phyloP scores from a whole-genome alignment of 2,113 vertebrate genomes.

The Panthera leo region DNA sequence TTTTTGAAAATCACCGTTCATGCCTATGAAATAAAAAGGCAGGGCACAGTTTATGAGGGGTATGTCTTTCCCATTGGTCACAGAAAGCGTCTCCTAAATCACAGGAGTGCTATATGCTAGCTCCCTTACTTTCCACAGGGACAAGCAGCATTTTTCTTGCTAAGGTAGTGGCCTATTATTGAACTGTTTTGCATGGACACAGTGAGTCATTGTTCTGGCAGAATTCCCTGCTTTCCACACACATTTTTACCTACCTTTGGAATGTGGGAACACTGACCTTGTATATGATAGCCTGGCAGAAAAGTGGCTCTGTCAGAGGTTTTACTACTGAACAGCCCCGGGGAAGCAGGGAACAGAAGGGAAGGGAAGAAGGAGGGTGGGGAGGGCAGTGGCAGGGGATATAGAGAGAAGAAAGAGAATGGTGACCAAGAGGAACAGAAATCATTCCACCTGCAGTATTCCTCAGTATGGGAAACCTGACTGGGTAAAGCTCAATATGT shows the following conservation, averaged over 20 bases:
- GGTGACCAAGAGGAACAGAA: background rate
- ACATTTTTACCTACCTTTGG: slow-evolving; percentile 68
- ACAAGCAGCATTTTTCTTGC: background rate
- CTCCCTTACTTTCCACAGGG: background rate
- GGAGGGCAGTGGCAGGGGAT: background rate
- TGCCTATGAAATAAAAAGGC: background rate
- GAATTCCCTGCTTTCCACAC: slow-evolving; percentile 57
- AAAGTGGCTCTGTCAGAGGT: background rate
- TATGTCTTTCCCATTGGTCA: background rate
- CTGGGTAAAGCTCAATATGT: background rate
- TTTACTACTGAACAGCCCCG: background rate
- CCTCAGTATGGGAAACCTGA: background rate
- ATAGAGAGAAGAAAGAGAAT: background rate
- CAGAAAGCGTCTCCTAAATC: background rate
- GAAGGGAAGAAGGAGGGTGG: background rate
- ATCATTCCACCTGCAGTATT: background rate
- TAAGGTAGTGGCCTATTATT: slow-evolving; percentile 39
- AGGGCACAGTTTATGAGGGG: background rate
- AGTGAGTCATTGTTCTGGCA: slow-evolving; percentile 73
- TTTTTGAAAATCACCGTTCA: slow-evolving; percentile 24
- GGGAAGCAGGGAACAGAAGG: background rate
- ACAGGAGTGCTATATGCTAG: background rate
- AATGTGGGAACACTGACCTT: slow-evolving; percentile 66
- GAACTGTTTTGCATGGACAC: slow-evolving; percentile 40
- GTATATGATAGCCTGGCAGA: background rate